phyloP scores from a whole-genome alignment of 2,797 vertebrate genomes.

The Neomorphus geoffroyi region DNA sequence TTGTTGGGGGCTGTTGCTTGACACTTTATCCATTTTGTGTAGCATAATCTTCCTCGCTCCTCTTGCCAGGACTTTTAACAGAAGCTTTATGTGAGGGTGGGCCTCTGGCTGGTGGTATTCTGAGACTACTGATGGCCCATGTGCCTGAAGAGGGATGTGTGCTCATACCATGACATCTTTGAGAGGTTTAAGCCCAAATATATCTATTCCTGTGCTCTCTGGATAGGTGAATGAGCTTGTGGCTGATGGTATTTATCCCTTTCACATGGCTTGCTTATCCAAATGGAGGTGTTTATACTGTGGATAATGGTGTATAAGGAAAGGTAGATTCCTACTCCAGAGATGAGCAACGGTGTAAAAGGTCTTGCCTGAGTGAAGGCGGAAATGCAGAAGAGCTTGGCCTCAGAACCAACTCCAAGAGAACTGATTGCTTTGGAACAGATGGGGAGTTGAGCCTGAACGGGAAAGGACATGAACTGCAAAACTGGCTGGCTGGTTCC shows the following conservation, averaged over 20 bases:
- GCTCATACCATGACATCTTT: not conserved
- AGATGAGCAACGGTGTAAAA: not conserved
- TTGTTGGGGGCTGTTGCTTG: not conserved
- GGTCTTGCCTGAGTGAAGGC: not conserved
- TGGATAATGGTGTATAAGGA: not conserved
- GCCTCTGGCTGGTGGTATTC: not conserved
- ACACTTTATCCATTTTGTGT: not conserved
- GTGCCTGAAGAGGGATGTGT: not conserved
- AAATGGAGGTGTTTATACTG: not conserved
- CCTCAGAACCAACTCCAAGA: not conserved
- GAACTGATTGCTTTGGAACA: not conserved
- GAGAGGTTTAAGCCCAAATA: not conserved
- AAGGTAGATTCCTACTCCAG: not conserved
- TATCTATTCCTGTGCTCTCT: not conserved
- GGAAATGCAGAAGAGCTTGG: not conserved
- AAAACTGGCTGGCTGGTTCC: not conserved
- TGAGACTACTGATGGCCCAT: not conserved
- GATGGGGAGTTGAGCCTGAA: not conserved
- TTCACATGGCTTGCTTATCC: not conserved
- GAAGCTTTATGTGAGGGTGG: not conserved
- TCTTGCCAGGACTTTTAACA: not conserved
- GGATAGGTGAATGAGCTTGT: not conserved
- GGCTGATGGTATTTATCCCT: not conserved
- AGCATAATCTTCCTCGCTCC: rapidly evolving
- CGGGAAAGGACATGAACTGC: not conserved